Percentiles rank a stretch among this genome's conserved stretches.
Conservation (phyloP, 2,888 invertebrate species). For the Troides helena region DNA sequence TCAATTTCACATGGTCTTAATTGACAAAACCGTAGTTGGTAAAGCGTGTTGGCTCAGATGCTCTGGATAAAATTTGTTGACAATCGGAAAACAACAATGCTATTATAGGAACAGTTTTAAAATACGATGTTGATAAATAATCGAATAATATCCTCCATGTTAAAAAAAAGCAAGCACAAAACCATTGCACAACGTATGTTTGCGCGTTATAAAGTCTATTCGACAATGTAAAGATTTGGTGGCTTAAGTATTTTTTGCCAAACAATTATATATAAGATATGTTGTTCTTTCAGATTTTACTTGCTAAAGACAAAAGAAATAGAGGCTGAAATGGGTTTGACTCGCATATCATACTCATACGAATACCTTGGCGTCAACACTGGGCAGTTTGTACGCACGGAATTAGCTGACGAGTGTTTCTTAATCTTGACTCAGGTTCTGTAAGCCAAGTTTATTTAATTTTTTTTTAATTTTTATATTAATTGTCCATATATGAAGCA, state of each 20-base stretch:
- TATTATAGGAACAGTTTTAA: no score
- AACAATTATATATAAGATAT: neutral
- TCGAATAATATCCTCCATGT: no score
- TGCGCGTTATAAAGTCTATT: neutral
- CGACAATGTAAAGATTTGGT: neutral
- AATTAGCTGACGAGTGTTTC: slow-evolving; percentile 98
- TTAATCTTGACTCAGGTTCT: slow-evolving; percentile 94
- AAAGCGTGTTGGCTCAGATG: no score
- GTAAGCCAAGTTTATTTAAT: neutral
- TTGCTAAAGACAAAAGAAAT: slow-evolving; percentile 81
- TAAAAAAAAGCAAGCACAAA: no score
- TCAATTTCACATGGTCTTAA: no score
- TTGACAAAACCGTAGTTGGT: no score
- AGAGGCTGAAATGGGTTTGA: slow-evolving; percentile 93
- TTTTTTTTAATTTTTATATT: neutral
- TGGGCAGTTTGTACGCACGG: slow-evolving; percentile 96
- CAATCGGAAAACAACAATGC: no score
- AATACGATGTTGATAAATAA: no score
- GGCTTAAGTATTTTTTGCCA: neutral
- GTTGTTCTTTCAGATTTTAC: slow-evolving; percentile 82
- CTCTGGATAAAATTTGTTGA: no score
- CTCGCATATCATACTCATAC: slow-evolving; percentile 96
- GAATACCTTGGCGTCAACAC: slow-evolving; percentile 98
- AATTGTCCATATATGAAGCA: neutral
- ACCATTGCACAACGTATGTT: no score